Base-by-base conservation (phyloP, 1,140 invertebrate genomes). In the Drosophila watanabei region DNA sequence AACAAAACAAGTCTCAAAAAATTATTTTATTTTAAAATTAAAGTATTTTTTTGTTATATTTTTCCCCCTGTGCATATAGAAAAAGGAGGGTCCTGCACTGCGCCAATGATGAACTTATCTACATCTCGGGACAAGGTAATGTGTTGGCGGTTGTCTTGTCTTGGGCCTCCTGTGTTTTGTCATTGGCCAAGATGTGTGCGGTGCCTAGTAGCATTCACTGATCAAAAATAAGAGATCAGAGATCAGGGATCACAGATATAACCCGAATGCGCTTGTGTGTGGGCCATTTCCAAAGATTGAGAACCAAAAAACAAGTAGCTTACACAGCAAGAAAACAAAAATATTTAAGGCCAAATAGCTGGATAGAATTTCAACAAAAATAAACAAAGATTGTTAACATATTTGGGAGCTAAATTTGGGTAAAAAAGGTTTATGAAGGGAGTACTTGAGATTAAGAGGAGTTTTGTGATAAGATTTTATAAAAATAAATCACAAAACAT, bases 61-160 rank as follows among this genome's bases (percentile, higher is more conserved):
- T 28, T 70, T 65, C 24, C 16, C 13, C 4, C 13, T 28, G 68
- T 71, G 68, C 9, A 33, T 30, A 18, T 43, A 24, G n/a, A 20
- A 62, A 41, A 39, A 41, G 52, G 61, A 58, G 76, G 66, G 14
- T 37, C 30, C 33, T 56, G 70, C 70, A 72, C 37, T 71, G 68
- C 52, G 30, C 11, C 46, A 66, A 66, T 78, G 76, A 82, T 89
- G 75, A 90, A 82, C 72, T 90, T 90, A 90, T 90, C 86, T 90
- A 80, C 82, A 90, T 90, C 86, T 90, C 56, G 57, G 62, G 72
- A 82, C 56, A 56, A 20, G 5, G 65, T 78, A 84, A 80, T 46
- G 78, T 84, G 77, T 80, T 79, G 52, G 18, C 33, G n/a, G n/a
- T 62, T 62, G 52, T 46, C n/a, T n/a, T 79, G 58, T 72, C 16